Evolutionary conservation across 2,888 invertebrate species (phyloP).

Genomic region (Choreutis nemorana): DNA sequence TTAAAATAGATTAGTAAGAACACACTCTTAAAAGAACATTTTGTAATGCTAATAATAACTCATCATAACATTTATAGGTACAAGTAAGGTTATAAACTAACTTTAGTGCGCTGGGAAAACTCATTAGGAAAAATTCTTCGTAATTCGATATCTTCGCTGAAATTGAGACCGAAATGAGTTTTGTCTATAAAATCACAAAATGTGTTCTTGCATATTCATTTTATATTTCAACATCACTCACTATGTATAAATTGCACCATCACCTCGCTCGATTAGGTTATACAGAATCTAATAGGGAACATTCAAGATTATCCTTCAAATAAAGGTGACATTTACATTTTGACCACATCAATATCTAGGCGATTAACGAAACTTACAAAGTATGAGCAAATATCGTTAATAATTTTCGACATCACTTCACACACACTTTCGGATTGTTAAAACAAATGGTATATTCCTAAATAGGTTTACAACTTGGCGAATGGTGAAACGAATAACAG

Average conservation of each 20-base stretch:
- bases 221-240: constrained; percentile 23
- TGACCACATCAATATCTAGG: not conserved
- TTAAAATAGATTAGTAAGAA: too few species aligned
- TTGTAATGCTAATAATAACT: too few species aligned
- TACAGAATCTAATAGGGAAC: constrained; percentile 25
- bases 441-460: too few species aligned
- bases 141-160: constrained; percentile 51
- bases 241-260: constrained; percentile 46
- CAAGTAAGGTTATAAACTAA: too few species aligned
- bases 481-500: too few species aligned
- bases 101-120: constrained; percentile 53
- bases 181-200: constrained; percentile 1
- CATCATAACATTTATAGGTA: too few species aligned
- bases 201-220: too few species aligned
- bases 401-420: constrained; percentile 3
- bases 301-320: too few species aligned
- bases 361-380: constrained; percentile 1
- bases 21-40: too few species aligned
- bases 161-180: constrained; percentile 11
- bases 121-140: constrained; percentile 48
- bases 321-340: not conserved
- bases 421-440: too few species aligned
- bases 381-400: not conserved
- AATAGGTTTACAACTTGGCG: too few species aligned
- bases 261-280: constrained; percentile 17